These are phyloP conservation scores for Drosophila setosimentum DNA, from an alignment of 2,888 invertebrate genomes.

Conservation along the genomic window DNA sequence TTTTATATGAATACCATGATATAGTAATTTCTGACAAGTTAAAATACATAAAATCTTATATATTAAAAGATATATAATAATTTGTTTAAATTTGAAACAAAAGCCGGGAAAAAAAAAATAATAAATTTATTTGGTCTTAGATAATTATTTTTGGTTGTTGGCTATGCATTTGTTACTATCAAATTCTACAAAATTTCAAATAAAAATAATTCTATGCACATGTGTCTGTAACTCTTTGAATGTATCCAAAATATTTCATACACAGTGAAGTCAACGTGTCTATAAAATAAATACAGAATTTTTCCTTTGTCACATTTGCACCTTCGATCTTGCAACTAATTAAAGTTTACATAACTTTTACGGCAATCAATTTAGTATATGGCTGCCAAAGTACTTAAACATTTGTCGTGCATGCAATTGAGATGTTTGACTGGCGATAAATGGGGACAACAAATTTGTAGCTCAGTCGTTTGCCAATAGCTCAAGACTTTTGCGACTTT, in stretches of 20 bases:
- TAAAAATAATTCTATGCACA: background rate
- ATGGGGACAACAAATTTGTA: slow-evolving; percentile 44
- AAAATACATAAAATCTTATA: background rate
- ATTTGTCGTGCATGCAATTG: slow-evolving; percentile 53
- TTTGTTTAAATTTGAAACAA: background rate
- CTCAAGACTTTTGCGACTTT: slow-evolving; percentile 54
- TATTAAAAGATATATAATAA: background rate
- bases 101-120: background rate
- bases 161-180: no score
- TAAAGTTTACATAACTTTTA: slow-evolving; percentile 20
- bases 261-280: background rate
- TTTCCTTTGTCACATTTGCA: background rate
- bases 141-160: no score
- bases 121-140: no score
- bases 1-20: background rate
- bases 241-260: background rate
- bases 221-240: background rate
- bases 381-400: slow-evolving; percentile 13
- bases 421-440: slow-evolving; percentile 47
- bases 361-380: slow-evolving; percentile 13
- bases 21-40: background rate
- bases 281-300: background rate
- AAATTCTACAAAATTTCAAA: background rate
- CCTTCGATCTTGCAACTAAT: slow-evolving; percentile 21
- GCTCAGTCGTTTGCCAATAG: slow-evolving; percentile 49